Conservation (phyloP, 2,113 vertebrate species). For the Himantopus leucocephalus region DNA sequence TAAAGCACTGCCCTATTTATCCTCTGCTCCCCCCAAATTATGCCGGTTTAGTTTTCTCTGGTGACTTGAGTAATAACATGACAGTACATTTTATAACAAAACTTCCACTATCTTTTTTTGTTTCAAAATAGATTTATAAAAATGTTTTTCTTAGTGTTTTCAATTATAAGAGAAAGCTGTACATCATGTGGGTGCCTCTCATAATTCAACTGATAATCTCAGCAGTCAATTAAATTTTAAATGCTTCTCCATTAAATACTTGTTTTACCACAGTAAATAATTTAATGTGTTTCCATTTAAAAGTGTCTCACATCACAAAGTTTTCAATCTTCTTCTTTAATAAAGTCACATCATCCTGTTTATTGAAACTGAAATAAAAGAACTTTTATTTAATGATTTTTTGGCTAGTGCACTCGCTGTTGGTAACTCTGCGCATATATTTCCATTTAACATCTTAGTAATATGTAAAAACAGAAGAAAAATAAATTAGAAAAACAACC, state of each 20-base stretch:
- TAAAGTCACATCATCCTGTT: neutral
- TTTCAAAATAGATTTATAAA: neutral
- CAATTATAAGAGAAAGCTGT: neutral
- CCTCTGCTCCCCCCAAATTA: neutral
- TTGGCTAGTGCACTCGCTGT: neutral
- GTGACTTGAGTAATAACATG: neutral
- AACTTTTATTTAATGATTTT: neutral
- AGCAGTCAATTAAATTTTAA: constrained; percentile 58
- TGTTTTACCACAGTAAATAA: constrained; percentile 56
- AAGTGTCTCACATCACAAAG: constrained; percentile 31
- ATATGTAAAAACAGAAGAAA: neutral
- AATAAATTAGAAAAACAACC: neutral
- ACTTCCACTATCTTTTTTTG: neutral
- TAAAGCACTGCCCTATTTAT: neutral
- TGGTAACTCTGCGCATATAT: neutral
- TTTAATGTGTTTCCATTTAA: neutral
- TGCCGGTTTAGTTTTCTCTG: neutral
- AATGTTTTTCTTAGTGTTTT: neutral
- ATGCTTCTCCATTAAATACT: constrained; percentile 41
- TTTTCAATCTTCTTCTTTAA: constrained; percentile 42
- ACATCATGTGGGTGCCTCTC: neutral
- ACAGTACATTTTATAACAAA: neutral
- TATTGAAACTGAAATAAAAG: neutral
- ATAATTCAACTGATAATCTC: constrained; percentile 21
- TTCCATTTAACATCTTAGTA: neutral